Conservation (phyloP, 2,113 vertebrate species). For the Chloropsis hardwickii region DNA sequence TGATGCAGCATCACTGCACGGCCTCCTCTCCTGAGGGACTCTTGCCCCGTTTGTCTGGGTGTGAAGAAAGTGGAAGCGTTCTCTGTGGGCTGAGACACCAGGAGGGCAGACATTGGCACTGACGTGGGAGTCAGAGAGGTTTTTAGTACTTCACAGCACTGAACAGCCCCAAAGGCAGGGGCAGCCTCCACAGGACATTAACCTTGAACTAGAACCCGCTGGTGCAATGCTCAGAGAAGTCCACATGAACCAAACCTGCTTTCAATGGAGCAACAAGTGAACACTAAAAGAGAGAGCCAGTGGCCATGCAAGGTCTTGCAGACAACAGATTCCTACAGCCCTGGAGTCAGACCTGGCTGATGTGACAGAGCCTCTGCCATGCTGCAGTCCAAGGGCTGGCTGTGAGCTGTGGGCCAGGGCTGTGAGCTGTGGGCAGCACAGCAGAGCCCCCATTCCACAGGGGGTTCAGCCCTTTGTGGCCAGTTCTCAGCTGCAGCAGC, state of each 20-base stretch:
- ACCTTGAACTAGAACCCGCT: not conserved
- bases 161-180: not conserved
- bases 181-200: not conserved
- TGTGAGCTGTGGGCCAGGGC: accelerated
- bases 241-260: not conserved
- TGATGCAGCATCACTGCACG: accelerated
- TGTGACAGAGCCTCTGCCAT: accelerated
- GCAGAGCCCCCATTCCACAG: not conserved
- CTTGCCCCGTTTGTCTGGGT: not conserved
- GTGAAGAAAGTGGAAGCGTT: not conserved
- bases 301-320: not conserved
- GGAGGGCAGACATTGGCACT: not conserved
- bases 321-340: not conserved
- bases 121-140: not conserved
- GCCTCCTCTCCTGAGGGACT: accelerated
- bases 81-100: not conserved
- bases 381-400: not conserved
- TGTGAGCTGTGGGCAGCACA: not conserved
- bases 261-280: not conserved
- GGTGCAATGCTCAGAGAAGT: not conserved
- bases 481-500: not conserved
- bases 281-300: not conserved
- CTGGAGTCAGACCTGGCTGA: not conserved
- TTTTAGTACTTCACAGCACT: not conserved
- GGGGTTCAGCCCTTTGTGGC: not conserved